phyloP scores from a whole-genome alignment of 2,888 invertebrate genomes.

The Archaeoteleia sp. region DNA sequence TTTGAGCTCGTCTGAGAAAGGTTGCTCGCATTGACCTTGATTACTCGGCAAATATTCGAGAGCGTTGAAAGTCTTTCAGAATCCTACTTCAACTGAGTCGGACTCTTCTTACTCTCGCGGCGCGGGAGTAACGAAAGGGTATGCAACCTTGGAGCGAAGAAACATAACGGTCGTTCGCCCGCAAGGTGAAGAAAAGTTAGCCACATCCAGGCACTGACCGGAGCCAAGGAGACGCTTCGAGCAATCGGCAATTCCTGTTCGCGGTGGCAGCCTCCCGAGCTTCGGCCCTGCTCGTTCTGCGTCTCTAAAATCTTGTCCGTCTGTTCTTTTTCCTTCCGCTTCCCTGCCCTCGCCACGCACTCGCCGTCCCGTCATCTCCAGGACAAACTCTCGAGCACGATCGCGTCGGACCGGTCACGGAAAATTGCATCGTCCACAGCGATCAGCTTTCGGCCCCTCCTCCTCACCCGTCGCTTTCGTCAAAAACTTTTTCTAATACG shows the following conservation, averaged over 20 bases:
- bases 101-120: conserved; percentile 2
- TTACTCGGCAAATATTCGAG: neutral
- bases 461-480: conserved; percentile 5
- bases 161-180: conserved; percentile 73
- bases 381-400: conserved; percentile 50
- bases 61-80: conserved; percentile 1
- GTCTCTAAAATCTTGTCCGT: too few relatives aligned
- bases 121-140: conserved; percentile 29
- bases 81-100: too few relatives aligned
- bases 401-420: conserved; percentile 63
- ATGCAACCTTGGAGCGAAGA: conserved; percentile 62
- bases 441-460: conserved; percentile 6
- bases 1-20: too few relatives aligned
- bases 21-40: conserved; percentile 1
- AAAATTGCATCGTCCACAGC: conserved; percentile 60
- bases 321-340: conserved; percentile 39
- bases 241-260: conserved; percentile 67
- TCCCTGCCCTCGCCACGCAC: conserved; percentile 22
- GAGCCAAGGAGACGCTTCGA: conserved; percentile 68
- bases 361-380: conserved; percentile 27
- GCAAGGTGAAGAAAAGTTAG: conserved; percentile 73
- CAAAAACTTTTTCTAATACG: conserved; percentile 15
- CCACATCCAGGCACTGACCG: conserved; percentile 69
- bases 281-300: too few relatives aligned
- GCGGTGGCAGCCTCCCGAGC: too few relatives aligned